Evolutionary conservation across 2,113 vertebrate species (phyloP), one percentile per base, ranked within the genome.

Genomic region (Istiophorus platypterus): DNA sequence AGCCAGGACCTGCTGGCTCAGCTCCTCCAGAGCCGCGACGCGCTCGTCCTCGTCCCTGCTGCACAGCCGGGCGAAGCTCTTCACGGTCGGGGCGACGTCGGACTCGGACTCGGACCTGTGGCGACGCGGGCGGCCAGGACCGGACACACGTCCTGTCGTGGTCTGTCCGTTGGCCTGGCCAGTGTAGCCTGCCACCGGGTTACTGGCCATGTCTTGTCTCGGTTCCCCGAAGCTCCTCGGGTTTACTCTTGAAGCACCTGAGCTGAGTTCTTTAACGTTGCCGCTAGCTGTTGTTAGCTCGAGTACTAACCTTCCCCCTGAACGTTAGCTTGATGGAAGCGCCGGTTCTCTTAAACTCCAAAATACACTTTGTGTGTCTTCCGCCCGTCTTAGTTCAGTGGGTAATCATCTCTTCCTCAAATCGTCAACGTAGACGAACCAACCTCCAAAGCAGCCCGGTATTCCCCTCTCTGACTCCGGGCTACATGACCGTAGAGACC

Each of bases 21-120:
- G 86, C 72, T 91, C 82, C 45, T 89, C 90, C 90, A 95, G 83
- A 57, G 94, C 93, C 52, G 85, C 78, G 0, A 84, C 72, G 52
- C 94, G 78, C 83, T 91, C 91, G 56, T 73, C 86, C 11, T 82
- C 84, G 81, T 94, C 90, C 54, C 89, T 59, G 82, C 92, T 94
- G 82, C 89, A 92, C 42, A 94, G 88, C 39, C 89, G 86, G 0
- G 82, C 61, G 47, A 93, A 90, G 59, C 82, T 91, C 11, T 88
- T 91, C 3, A 62, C 29, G 2, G 65, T 85, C 34, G 75, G 63
- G 7, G 56, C 85, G 2, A 54, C 34, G 11, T 91, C 89, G 2
- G 75, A 49, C 29, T 90, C 90, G 3, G 89, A 81, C 37, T 92
- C 90, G 22, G 72, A 80, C 58, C 10, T 74, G 67, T 81, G 31